These are phyloP conservation scores for Danio rerio DNA, from an alignment of 2,113 vertebrate genomes.

Conservation along the genomic window GRCz12tu NC_133193.1:14321501-14322000, in stretches of 20 bases:
- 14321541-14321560: too few species aligned
- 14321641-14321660: background rate
- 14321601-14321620: too few species aligned
- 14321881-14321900: slow-evolving; percentile 13
- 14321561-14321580: too few species aligned
- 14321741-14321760: background rate
- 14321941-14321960: slow-evolving; percentile 27
- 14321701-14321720: background rate
- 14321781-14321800: slow-evolving; percentile 40
- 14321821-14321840: slow-evolving; percentile 48
- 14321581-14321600: too few species aligned
- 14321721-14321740: background rate
- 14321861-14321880: slow-evolving; percentile 6
- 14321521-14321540: too few species aligned
- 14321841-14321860: slow-evolving; percentile 51
- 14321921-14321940: too few species aligned
- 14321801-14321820: slow-evolving; percentile 35
- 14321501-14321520: too few species aligned
- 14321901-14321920: slow-evolving; percentile 21
- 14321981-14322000: too few species aligned
- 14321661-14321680: background rate
- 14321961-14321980: background rate
- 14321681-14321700: background rate
- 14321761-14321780: slow-evolving; percentile 16
- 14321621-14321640: too few species aligned